A percentile compares a stretch with the other conserved stretches of the same genome.
phyloP scores from a whole-genome alignment of 1,140 invertebrate genomes.

The Mamestra configurata region DNA sequence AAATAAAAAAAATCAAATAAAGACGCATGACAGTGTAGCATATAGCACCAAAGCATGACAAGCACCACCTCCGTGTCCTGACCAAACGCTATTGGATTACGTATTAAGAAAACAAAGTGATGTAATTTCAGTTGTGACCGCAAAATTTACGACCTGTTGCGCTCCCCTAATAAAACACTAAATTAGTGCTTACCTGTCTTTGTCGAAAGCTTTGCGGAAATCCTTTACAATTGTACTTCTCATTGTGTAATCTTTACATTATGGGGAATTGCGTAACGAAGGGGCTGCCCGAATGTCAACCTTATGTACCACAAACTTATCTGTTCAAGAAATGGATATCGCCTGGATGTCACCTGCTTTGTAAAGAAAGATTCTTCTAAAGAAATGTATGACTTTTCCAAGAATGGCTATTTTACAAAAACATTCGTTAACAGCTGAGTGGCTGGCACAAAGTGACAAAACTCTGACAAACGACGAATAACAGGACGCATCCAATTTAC shows the following conservation, averaged over 20 bases:
- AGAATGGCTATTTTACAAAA: not conserved
- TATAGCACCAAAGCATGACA: conserved; percentile 11
- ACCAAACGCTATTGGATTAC: conserved; percentile 75
- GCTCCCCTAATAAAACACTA: conserved; percentile 61
- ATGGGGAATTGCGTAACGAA: not conserved
- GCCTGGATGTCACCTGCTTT: not conserved
- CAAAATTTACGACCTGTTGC: conserved; percentile 80
- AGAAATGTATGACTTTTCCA: not conserved
- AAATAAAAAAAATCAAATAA: too few relatives aligned
- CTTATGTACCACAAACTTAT: not conserved
- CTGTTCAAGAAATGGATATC: not conserved
- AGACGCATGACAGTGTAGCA: not conserved
- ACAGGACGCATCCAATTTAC: conserved; percentile 18
- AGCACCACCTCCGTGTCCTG: conserved; percentile 34
- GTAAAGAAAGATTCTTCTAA: not conserved
- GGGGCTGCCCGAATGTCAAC: not conserved
- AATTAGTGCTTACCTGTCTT: conserved; percentile 35
- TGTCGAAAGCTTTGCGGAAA: conserved; percentile 33
- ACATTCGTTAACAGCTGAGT: not conserved
- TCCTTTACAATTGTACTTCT: not conserved
- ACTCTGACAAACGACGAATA: not conserved
- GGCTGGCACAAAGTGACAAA: not conserved
- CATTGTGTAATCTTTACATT: conserved; percentile 12
- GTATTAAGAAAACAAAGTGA: conserved; percentile 76
- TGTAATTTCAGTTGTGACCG: conserved; percentile 80